Evolutionary conservation across 2,888 invertebrate genomes (phyloP), one percentile per base, ranked within the genome.

Genomic region (Drosophila mayaguana): DNA sequence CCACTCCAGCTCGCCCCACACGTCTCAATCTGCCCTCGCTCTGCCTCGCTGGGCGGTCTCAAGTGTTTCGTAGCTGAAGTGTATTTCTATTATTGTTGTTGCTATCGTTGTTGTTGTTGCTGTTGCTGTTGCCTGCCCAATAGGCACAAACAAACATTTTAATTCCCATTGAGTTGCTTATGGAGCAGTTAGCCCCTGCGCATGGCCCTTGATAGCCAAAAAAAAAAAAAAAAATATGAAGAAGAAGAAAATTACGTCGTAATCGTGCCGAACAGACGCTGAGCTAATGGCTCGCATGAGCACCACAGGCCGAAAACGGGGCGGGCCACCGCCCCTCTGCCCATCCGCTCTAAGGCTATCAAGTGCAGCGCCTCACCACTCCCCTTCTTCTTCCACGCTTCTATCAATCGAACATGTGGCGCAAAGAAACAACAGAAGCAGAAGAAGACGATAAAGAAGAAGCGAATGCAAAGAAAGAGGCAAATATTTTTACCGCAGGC

Each of bases 161-260:
- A 85, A 88, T 85, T 85, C 86, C 86, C 87, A 76, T 85, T 81
- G 88, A 88, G 83, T 88, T 84, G 66, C 76, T 75, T 69, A 77
- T 75, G 81, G 70, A 67, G 63, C 75, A 67, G 56, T 83, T 81
- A 61, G 53, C 59, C 51, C 51, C 40, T 36, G 20, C 36, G 7
- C 28, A 18, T 22, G 18, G 22, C 34, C 25, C 43, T 43, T 54
- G 54, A 54, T 61, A 28, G 46, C 48, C 46, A 36, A 63, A 63
- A 55, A 22, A 16, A 16, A 38, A 22, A 16, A 16, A 38, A 38
- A 36, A 4, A 36, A 12, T 3, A 7, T 32, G 11, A 34, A 36
- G 36, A 36, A 59, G 77, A 78, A 85, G 77, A 78, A 83, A 85
- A 85, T 86, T 72, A 78, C 86, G 88, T 81, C 81, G 86, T 88